Evolutionary conservation across 2,797 vertebrate species (phyloP).

Genomic region (Rhinoraja longicauda): DNA sequence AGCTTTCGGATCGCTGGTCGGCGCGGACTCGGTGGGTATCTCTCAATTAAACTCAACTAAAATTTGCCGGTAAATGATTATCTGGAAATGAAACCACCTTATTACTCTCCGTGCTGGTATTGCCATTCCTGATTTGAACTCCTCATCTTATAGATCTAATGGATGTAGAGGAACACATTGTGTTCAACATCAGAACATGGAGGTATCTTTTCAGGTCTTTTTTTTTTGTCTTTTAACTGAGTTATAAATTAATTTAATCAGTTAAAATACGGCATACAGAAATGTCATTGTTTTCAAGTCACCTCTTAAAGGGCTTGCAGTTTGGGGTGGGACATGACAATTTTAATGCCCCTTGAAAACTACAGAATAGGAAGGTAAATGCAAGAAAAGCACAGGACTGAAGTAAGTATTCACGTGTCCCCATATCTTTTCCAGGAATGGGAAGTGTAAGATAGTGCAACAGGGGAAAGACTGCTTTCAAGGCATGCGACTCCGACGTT

Average conservation of each 20-base stretch:
- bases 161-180: not conserved
- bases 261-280: not conserved
- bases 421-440: constrained; percentile 63
- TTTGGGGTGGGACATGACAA: not conserved
- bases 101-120: too few relatives aligned
- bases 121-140: not conserved
- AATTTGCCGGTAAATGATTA: not conserved
- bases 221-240: not conserved
- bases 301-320: not conserved
- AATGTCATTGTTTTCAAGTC: not conserved
- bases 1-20: too few relatives aligned
- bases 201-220: not conserved
- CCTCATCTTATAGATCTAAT: not conserved
- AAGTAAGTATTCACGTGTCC: not conserved
- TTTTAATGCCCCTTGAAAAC: not conserved
- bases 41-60: too few relatives aligned
- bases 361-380: not conserved
- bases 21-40: not conserved
- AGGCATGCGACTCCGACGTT: constrained; percentile 87
- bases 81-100: not conserved
- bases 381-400: not conserved
- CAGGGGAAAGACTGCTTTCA: constrained; percentile 85
- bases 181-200: not conserved
- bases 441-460: constrained; percentile 78
- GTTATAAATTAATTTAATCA: not conserved